Percentiles rank a stretch among this genome's conserved stretches.
Evolutionary conservation across 1,140 invertebrate species (phyloP).

Genomic region (Drosophila pseudoananassae): DNA sequence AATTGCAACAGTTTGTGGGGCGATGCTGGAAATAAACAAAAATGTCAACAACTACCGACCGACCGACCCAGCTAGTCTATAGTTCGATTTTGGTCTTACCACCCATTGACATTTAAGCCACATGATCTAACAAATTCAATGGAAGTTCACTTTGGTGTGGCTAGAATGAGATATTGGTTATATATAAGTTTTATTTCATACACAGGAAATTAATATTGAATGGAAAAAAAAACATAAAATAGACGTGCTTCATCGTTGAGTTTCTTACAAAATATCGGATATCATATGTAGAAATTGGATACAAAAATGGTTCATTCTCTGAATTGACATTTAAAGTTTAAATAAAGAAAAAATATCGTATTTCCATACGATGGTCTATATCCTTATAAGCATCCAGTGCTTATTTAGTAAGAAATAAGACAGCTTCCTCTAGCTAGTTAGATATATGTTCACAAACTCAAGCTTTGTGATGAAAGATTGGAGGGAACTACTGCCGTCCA

Average conservation of each 20-base stretch:
- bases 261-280: conserved; percentile 35
- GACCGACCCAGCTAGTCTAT: background rate
- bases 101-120: conserved; percentile 42
- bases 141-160: conserved; percentile 17
- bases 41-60: conserved; percentile 62
- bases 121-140: conserved; percentile 25
- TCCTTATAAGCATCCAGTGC: background rate
- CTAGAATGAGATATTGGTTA: conserved; percentile 29
- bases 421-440: background rate
- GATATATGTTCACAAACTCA: background rate
- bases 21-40: conserved; percentile 62
- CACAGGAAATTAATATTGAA: background rate
- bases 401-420: background rate
- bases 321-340: conserved; percentile 4
- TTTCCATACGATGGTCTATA: background rate
- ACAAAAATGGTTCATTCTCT: background rate
- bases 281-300: background rate
- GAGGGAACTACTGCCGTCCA: background rate
- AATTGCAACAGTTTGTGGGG: conserved; percentile 50
- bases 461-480: background rate
- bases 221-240: conserved; percentile 1
- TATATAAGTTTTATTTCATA: background rate
- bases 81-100: conserved; percentile 31
- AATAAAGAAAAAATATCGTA: background rate
- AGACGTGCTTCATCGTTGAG: conserved; percentile 9